Conservation (phyloP, 2,888 invertebrate species). For the Anarsia innoxiella region DNA sequence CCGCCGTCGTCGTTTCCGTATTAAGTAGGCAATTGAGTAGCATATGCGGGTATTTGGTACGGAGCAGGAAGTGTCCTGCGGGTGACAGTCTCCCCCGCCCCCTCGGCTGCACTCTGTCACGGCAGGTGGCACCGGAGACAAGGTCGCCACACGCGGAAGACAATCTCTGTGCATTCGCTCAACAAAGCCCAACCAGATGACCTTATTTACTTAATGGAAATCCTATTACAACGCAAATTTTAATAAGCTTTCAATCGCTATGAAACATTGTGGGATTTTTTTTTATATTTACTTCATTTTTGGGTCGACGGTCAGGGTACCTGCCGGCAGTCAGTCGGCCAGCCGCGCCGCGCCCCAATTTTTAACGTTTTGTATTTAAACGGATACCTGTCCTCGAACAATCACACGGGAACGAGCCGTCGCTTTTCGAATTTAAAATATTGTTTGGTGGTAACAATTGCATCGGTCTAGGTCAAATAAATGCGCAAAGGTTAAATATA, state of each 20-base stretch:
- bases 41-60: conserved; percentile 32
- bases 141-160: conserved; percentile 65
- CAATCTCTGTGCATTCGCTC: conserved; percentile 55
- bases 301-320: conserved; percentile 50
- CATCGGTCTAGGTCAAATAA: conserved; percentile 24
- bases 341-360: conserved; percentile 45
- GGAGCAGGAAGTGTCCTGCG: conserved; percentile 41
- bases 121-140: conserved; percentile 36
- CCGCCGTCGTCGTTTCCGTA: conserved; percentile 3
- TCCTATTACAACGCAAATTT: no score
- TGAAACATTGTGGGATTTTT: conserved; percentile 46
- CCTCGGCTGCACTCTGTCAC: conserved; percentile 21
- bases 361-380: conserved; percentile 40
- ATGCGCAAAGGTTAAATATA: conserved; percentile 24
- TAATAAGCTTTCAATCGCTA: no score
- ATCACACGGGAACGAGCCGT: conserved; percentile 57
- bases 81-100: conserved; percentile 28
- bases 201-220: conserved; percentile 48
- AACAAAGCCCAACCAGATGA: conserved; percentile 50
- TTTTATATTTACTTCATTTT: conserved; percentile 28
- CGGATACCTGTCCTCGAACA: conserved; percentile 52
- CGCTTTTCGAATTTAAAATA: conserved; percentile 16
- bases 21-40: conserved; percentile 24
- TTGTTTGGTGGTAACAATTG: conserved; percentile 8
- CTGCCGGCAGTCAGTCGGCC: conserved; percentile 44